Conservation (phyloP, 2,113 vertebrate genomes). For the Trematomus loennbergii region DNA sequence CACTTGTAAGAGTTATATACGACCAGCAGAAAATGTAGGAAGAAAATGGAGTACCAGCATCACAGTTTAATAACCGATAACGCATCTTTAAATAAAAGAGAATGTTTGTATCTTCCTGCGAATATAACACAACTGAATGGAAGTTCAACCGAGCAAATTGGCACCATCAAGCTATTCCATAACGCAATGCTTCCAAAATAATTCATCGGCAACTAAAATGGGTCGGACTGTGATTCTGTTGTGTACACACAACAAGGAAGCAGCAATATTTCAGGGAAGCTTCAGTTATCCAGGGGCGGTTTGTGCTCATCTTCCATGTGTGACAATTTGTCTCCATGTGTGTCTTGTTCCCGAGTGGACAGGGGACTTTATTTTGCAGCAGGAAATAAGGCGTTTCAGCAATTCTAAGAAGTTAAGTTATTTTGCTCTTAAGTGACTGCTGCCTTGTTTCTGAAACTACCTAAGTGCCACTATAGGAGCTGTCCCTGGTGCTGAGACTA, state of each 20-base stretch:
- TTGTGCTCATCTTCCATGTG: slow-evolving; percentile 52
- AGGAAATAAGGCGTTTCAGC: slow-evolving; percentile 17
- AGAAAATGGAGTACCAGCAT: neutral
- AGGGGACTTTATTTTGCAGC: slow-evolving; percentile 11
- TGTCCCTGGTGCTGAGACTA: neutral
- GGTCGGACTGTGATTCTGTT: slow-evolving; percentile 26
- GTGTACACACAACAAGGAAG: neutral
- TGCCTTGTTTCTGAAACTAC: slow-evolving; percentile 3
- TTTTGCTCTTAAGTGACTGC: neutral
- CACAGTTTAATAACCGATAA: neutral
- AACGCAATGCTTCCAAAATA: neutral
- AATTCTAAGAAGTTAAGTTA: neutral
- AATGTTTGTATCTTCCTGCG: neutral
- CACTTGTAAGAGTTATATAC: neutral
- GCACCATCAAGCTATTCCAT: no score
- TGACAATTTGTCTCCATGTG: slow-evolving; percentile 30
- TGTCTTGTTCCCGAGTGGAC: slow-evolving; percentile 22
- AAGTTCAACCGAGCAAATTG: neutral
- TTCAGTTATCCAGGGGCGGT: slow-evolving; percentile 17
- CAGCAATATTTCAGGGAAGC: slow-evolving; percentile 13
- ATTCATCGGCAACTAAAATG: slow-evolving; percentile 35
- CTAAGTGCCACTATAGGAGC: neutral
- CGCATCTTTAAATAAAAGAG: neutral
- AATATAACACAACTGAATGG: neutral
- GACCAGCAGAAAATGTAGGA: neutral